Percentiles rank a stretch among this genome's conserved stretches.
These are phyloP conservation scores for Eilema caniola DNA, from an alignment of 2,888 invertebrate genomes.

Conservation along the genomic window DNA sequence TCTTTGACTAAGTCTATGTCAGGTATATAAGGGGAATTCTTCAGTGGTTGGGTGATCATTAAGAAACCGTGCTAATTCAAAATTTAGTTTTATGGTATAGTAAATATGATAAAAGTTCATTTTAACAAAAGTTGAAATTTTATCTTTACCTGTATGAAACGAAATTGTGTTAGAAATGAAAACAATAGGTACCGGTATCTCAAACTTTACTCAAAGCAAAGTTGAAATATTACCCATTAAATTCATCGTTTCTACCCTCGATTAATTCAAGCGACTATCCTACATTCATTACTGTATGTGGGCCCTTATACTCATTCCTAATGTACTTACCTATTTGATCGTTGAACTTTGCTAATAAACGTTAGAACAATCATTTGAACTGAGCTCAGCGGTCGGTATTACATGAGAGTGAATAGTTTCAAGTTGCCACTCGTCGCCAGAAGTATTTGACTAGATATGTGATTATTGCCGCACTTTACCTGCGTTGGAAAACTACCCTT, in stretches of 20 bases:
- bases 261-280: conserved; percentile 24
- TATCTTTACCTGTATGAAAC: too few relatives aligned
- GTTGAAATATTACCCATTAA: neutral
- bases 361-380: conserved; percentile 60
- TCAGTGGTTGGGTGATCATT: too few relatives aligned
- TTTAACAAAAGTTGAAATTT: neutral
- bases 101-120: neutral
- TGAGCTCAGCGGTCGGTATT: conserved; percentile 51
- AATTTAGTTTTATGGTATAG: too few relatives aligned
- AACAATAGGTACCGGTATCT: neutral
- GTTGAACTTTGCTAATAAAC: conserved; percentile 63
- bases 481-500: conserved; percentile 23
- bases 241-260: conserved; percentile 8
- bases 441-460: conserved; percentile 46
- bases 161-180: too few relatives aligned
- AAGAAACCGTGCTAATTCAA: too few relatives aligned
- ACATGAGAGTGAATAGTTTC: conserved; percentile 57
- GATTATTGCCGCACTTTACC: conserved; percentile 34
- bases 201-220: neutral
- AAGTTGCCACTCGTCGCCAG: conserved; percentile 32
- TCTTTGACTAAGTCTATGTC: too few relatives aligned
- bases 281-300: conserved; percentile 12
- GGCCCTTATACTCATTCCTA: conserved; percentile 37
- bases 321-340: conserved; percentile 52
- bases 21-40: too few relatives aligned